These are phyloP conservation scores for Oenanthe melanoleuca DNA, from an alignment of 2,113 vertebrate genomes.

Conservation along the genomic window DNA sequence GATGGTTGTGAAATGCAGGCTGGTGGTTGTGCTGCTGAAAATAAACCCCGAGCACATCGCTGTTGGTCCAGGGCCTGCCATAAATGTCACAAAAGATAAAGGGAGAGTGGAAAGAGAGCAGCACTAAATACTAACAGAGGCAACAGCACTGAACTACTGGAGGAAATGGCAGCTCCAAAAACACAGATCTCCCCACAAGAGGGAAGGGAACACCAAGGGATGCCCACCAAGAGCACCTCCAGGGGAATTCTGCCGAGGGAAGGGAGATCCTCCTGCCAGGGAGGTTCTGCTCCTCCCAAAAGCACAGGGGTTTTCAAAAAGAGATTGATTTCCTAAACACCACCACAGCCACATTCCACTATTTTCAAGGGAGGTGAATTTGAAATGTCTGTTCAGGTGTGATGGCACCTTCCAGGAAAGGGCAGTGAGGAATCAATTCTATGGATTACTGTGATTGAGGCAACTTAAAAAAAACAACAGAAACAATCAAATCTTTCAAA, in stretches of 20 bases:
- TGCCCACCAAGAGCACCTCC: not conserved
- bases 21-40: constrained; percentile 1
- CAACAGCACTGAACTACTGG: not conserved
- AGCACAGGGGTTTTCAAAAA: constrained; percentile 31
- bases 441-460: constrained; percentile 27
- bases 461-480: constrained; percentile 20
- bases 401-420: constrained; percentile 58
- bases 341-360: constrained; percentile 39
- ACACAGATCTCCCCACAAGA: not conserved
- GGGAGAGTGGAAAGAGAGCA: not conserved
- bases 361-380: constrained; percentile 56
- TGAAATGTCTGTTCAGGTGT: constrained; percentile 63
- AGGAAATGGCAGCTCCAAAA: not conserved
- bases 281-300: not conserved
- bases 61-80: constrained; percentile 13
- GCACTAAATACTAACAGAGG: not conserved
- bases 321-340: constrained; percentile 55
- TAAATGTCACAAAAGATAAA: not conserved
- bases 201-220: not conserved
- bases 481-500: constrained; percentile 6
- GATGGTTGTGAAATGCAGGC: not conserved
- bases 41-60: not conserved
- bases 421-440: constrained; percentile 44
- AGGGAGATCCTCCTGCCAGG: constrained; percentile 1
- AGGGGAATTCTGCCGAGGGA: not conserved